A percentile compares a stretch with the other conserved stretches of the same genome.
phyloP scores from a whole-genome alignment of 2,113 vertebrate species.

The Chlamydotis undulata region DNA sequence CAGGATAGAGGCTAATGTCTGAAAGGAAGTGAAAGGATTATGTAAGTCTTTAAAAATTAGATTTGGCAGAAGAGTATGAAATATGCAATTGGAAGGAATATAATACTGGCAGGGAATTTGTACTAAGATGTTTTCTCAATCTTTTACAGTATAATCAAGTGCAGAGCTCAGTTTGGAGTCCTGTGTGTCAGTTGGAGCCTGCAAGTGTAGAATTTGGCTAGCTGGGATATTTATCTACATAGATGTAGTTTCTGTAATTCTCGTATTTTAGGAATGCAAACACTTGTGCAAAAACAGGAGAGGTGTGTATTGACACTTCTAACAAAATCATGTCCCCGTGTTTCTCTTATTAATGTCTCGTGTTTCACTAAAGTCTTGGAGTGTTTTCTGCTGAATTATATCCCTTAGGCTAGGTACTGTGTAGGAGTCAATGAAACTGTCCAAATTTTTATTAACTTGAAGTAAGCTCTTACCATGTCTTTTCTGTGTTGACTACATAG shows the following conservation, averaged over 20 bases:
- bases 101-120: neutral
- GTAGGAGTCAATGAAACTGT: neutral
- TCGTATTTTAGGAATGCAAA: neutral
- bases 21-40: neutral
- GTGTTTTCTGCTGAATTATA: neutral
- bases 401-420: neutral
- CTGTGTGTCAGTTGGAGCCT: neutral
- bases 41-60: conserved; percentile 22
- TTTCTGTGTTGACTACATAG: neutral
- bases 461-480: neutral
- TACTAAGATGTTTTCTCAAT: neutral
- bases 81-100: neutral
- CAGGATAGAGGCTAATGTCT: neutral
- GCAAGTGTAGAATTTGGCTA: neutral
- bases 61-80: neutral
- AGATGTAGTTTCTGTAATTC: neutral
- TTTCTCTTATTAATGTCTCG: neutral
- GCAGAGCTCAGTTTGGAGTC: neutral
- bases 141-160: neutral
- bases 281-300: neutral
- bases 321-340: neutral
- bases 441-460: neutral
- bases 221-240: neutral
- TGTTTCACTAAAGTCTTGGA: neutral
- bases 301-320: neutral